Evolutionary conservation across 1,140 invertebrate species (phyloP).

Genomic region (Nasonia longicornis): DNA sequence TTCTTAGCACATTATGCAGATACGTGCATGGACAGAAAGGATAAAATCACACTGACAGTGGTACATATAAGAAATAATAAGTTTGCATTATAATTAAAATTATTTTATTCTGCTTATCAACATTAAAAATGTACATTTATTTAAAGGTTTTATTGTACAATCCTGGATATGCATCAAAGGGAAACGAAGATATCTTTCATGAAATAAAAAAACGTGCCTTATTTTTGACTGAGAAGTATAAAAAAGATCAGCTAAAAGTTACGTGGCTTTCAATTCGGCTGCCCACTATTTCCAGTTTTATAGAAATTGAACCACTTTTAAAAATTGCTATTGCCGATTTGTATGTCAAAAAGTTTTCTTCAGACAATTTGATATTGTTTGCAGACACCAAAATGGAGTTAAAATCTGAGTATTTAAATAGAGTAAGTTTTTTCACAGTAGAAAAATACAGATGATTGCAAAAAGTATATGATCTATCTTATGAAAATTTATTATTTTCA

Average conservation of each 20-base stretch:
- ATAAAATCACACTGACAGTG: constrained; percentile 82
- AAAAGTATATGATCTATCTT: constrained; percentile 24
- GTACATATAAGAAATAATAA: constrained; percentile 64
- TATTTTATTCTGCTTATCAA: constrained; percentile 45
- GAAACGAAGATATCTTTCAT: constrained; percentile 75
- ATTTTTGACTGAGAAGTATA: constrained; percentile 76
- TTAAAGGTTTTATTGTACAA: constrained; percentile 74
- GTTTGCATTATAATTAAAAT: constrained; percentile 40
- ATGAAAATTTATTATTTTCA: constrained; percentile 38
- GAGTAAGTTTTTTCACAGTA: constrained; percentile 69
- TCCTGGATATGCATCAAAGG: constrained; percentile 74
- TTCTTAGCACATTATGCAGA: constrained; percentile 82
- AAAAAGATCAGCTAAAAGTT: constrained; percentile 77
- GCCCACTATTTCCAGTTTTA: constrained; percentile 62
- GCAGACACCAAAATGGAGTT: constrained; percentile 77
- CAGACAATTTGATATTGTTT: constrained; percentile 78
- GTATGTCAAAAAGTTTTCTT: constrained; percentile 76
- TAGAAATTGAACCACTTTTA: constrained; percentile 64
- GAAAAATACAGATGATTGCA: constrained; percentile 32
- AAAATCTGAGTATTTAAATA: constrained; percentile 85
- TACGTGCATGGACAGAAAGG: constrained; percentile 79
- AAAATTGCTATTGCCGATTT: constrained; percentile 81
- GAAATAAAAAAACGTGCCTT: constrained; percentile 75
- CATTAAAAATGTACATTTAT: constrained; percentile 50
- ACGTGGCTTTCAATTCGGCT: constrained; percentile 79